Conservation (phyloP, 2,797 vertebrate species). For the Vultur gryphus region DNA sequence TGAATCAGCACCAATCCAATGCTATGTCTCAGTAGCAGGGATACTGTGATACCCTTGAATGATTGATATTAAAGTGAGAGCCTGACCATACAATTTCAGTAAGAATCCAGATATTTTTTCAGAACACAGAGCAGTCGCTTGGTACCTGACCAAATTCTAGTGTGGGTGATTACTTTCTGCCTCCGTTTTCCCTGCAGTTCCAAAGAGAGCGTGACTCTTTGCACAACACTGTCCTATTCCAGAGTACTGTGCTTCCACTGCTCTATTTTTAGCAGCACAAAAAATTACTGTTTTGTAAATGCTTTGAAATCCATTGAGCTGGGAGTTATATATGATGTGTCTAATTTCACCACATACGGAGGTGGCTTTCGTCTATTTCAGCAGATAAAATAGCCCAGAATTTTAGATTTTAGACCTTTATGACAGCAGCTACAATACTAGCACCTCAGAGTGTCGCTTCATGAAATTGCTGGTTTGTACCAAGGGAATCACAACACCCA, state of each 20-base stretch:
- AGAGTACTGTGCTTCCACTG: neutral
- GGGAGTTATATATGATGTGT: neutral
- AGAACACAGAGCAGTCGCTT: neutral
- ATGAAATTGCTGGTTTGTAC: neutral
- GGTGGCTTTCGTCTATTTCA: neutral
- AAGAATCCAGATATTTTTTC: neutral
- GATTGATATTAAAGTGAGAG: neutral
- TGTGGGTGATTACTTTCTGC: neutral
- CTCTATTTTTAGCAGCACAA: neutral
- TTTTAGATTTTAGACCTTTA: neutral
- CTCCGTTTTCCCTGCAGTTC: neutral
- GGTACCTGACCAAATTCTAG: neutral
- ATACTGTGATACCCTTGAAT: neutral
- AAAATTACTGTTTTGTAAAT: neutral
- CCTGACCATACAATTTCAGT: neutral
- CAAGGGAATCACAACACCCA: neutral
- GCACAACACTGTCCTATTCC: neutral
- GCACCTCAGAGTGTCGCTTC: neutral
- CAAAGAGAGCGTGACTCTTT: neutral
- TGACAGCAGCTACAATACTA: neutral
- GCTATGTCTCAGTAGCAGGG: neutral
- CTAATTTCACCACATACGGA: neutral
- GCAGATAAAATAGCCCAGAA: neutral
- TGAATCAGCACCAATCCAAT: neutral
- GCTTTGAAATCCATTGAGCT: neutral